These are phyloP conservation scores for Leptopilina boulardi DNA, from an alignment of 1,140 invertebrate species.

Conservation along the genomic window DNA sequence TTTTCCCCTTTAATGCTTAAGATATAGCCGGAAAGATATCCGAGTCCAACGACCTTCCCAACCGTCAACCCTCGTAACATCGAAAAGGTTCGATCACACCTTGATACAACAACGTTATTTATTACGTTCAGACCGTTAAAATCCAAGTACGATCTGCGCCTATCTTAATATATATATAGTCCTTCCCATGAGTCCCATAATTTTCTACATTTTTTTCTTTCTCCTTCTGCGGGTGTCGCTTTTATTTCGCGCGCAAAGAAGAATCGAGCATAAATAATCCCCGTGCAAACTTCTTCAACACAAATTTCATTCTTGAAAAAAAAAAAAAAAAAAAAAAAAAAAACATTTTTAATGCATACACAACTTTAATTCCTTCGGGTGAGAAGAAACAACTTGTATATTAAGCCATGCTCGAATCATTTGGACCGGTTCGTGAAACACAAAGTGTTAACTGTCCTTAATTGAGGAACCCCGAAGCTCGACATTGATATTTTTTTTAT, in stretches of 20 bases:
- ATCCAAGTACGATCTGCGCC: conserved; percentile 9
- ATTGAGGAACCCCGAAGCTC: conserved; percentile 9
- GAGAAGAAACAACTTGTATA: conserved; percentile 3
- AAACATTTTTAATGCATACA: conserved; percentile 26
- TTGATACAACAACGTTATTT: conserved; percentile 26
- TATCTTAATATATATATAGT: not conserved
- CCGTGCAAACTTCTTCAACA: not conserved
- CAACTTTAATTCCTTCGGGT: not conserved
- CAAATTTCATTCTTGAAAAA: not conserved
- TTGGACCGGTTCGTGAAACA: conserved; percentile 2
- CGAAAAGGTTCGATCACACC: conserved; percentile 22
- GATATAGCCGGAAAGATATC: conserved; percentile 28
- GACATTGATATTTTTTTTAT: not conserved
- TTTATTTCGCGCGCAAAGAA: not conserved
- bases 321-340: no score
- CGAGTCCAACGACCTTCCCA: conserved; percentile 21
- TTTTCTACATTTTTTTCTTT: conserved; percentile 9
- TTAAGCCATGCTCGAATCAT: not conserved
- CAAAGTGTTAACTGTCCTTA: conserved; percentile 16
- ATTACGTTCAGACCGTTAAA: conserved; percentile 17
- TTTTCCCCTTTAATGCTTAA: conserved; percentile 19
- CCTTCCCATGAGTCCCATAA: not conserved
- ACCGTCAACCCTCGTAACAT: conserved; percentile 29
- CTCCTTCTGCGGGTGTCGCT: not conserved
- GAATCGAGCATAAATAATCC: not conserved